phyloP scores from a whole-genome alignment of 2,797 vertebrate species.

The Fratercula arctica region DNA sequence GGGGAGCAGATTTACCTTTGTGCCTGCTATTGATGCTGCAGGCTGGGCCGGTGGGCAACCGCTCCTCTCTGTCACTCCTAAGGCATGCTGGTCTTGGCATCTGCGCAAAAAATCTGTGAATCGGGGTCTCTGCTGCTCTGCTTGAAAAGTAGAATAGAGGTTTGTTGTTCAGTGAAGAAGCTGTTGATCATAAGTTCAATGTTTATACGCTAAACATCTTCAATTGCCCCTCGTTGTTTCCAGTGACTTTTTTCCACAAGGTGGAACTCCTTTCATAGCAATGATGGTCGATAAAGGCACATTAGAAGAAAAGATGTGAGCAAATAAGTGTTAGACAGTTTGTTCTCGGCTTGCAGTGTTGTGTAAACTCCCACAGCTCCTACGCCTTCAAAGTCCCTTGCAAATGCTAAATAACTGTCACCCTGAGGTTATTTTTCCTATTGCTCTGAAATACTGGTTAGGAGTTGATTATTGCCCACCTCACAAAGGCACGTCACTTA shows the following conservation, averaged over 20 bases:
- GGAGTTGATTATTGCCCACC: not conserved
- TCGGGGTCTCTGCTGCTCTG: not conserved
- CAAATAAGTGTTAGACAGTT: not conserved
- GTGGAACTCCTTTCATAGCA: not conserved
- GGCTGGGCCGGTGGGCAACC: not conserved
- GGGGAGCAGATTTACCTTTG: slow-evolving; percentile 2
- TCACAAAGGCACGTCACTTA: not conserved
- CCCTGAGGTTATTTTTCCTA: not conserved
- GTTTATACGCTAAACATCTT: not conserved
- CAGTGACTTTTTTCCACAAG: not conserved
- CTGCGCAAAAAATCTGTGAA: slow-evolving; percentile 6
- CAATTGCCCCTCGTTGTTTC: not conserved
- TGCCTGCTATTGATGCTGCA: not conserved
- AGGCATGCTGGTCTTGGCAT: not conserved
- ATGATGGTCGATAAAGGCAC: not conserved
- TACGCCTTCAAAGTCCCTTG: not conserved
- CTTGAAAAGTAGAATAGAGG: slow-evolving; percentile 43
- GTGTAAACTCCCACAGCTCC: not conserved
- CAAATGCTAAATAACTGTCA: not conserved
- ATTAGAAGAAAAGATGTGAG: not conserved
- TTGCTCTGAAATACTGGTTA: not conserved
- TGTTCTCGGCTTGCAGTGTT: not conserved
- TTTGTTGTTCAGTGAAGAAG: not conserved
- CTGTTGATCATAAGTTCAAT: not conserved
- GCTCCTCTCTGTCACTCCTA: not conserved